These are phyloP conservation scores for Andrena marginata DNA, from an alignment of 2,888 invertebrate species.

Conservation along the genomic window DNA sequence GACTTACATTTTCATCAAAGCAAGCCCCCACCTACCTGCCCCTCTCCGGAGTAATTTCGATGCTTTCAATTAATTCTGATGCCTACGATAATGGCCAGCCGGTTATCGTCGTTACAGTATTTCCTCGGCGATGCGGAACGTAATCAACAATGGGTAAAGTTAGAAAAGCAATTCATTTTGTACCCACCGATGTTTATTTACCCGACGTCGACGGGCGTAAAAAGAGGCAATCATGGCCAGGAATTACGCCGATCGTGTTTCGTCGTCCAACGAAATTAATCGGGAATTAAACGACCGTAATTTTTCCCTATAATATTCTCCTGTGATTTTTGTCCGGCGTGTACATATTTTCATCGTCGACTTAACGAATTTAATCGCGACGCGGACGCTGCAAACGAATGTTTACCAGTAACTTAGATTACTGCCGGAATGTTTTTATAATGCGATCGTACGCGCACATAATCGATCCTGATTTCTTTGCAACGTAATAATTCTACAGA, in stretches of 20 bases:
- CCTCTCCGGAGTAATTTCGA: conserved; percentile 12
- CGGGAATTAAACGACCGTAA: background rate
- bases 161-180: conserved; percentile 19
- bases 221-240: conserved; percentile 1
- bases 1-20: conserved; percentile 63
- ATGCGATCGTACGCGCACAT: background rate
- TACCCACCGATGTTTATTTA: background rate
- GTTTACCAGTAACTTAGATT: background rate
- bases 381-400: background rate
- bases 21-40: conserved; percentile 3
- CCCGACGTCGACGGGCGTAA: background rate
- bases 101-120: background rate
- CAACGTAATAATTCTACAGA: too few relatives aligned
- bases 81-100: background rate
- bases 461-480: too few relatives aligned
- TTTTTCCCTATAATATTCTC: background rate
- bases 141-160: background rate
- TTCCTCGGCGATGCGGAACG: background rate
- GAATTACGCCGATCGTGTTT: background rate
- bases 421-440: background rate
- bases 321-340: background rate
- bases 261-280: background rate
- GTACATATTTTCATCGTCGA: background rate
- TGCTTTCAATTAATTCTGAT: conserved; percentile 37
- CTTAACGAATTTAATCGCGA: conserved; percentile 3